Conservation (phyloP, 2,113 vertebrate species). For the Telmatochromis sp. region DNA sequence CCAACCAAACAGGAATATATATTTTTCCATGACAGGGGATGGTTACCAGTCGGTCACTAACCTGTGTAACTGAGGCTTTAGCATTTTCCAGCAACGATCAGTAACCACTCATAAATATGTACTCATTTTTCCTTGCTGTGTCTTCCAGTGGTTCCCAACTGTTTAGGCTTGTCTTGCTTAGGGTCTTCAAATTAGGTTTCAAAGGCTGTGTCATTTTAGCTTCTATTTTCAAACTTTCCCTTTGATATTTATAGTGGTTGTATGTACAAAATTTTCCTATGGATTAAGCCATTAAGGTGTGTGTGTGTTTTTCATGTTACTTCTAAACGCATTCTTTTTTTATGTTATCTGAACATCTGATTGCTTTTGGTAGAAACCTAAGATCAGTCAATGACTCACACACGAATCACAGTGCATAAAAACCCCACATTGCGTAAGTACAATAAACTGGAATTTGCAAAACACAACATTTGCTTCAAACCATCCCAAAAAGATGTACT, state of each 20-base stretch:
- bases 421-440: neutral
- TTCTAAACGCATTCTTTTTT: neutral
- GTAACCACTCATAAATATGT: neutral
- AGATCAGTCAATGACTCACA: neutral
- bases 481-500: neutral
- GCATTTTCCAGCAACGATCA: neutral
- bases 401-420: neutral
- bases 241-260: neutral
- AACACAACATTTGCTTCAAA: fast-evolving
- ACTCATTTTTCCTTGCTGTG: neutral
- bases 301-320: neutral
- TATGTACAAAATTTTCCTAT: neutral
- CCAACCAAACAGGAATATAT: neutral
- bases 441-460: neutral
- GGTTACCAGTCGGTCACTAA: fast-evolving
- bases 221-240: neutral
- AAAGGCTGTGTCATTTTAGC: neutral
- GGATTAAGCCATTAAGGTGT: neutral
- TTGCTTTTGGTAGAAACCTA: neutral
- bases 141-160: neutral
- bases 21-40: neutral
- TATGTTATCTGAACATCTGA: neutral
- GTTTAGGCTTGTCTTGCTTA: neutral
- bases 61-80: neutral
- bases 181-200: neutral